Base-by-base conservation (phyloP, 2,797 vertebrate species). In the Lycodopsis pacificus region DNA sequence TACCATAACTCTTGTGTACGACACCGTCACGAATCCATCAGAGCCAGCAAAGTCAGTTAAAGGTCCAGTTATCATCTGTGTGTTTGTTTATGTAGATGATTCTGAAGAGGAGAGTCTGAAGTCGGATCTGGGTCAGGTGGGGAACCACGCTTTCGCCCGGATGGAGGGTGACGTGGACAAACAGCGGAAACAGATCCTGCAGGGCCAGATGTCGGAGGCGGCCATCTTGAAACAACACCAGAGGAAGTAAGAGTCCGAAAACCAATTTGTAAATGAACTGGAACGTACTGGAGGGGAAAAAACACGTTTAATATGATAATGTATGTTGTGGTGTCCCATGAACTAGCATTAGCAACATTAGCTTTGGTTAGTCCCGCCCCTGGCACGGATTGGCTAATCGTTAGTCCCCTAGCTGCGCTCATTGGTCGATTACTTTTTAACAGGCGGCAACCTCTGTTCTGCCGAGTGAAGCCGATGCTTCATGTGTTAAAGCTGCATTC, bases 121-220 rank as follows among this genome's bases (percentile, higher is more conserved):
- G 70, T 93, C 93, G 0, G 97, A 98, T 82, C 82, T 99, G 77
- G 96, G 95, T 65, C 96, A 97, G 84, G 98, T 99, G 84, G 98
- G 98, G 36, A 97, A 95, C 46, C 98, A 99, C 30, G 98, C 98
- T 17, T 99, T 99, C 78, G 97, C 98, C 58, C 95, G 96, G 42
- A 99, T 99, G 98, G 98, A 99, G 89, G 98, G 96, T 2, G 97
- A 99, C 0, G 96, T 99, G 80, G 98, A 99, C 93, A 99, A 99
- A 83, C 97, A 98, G 88, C 93, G 98, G 64, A 97, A 96, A 82
- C 95, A 97, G 84, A 97, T 97, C 80, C 95, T 99, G 27, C 98
- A 99, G 94, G 97, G 98, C 58, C 97, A 99, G 88, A 91, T 97
- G 82, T 99, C 98, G 0, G 97, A 99, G 84, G 97, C 95, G 12